These are phyloP conservation scores for Corythoichthys haematopterus DNA, from an alignment of 2,113 vertebrate species.

Conservation along the genomic window DNA sequence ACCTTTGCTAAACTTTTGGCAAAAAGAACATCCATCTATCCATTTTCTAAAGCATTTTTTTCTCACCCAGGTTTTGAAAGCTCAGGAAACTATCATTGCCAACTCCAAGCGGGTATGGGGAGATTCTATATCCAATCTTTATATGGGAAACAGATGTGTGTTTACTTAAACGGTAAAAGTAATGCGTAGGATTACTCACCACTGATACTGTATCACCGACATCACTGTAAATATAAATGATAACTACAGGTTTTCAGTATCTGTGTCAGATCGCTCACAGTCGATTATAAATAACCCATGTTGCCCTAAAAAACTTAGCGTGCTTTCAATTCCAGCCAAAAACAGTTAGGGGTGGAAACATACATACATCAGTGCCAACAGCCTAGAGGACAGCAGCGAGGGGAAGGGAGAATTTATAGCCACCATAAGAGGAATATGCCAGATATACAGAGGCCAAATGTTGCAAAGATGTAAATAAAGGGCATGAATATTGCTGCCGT, in stretches of 20 bases:
- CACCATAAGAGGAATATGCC: background rate
- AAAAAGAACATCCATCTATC: too few species aligned
- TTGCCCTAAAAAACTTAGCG: slow-evolving; percentile 41
- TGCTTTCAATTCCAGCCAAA: slow-evolving; percentile 55
- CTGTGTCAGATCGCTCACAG: slow-evolving; percentile 34
- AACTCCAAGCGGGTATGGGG: too few species aligned
- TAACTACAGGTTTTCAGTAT: background rate
- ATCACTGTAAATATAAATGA: too few species aligned
- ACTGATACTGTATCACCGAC: background rate
- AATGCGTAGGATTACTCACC: too few species aligned
- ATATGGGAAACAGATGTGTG: background rate
- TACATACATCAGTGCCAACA: slow-evolving; percentile 36
- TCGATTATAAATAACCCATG: slow-evolving; percentile 49
- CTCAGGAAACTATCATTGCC: too few species aligned
- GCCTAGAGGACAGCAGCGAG: slow-evolving; percentile 34
- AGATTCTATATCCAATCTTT: too few species aligned
- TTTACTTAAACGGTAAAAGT: too few species aligned
- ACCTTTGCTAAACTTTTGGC: too few species aligned
- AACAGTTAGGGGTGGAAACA: slow-evolving; percentile 22
- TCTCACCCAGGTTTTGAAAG: too few species aligned
- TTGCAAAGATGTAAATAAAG: slow-evolving; percentile 13
- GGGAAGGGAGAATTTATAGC: slow-evolving; percentile 4
- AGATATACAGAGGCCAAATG: slow-evolving; percentile 8
- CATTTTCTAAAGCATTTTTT: too few species aligned
- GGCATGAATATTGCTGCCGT: slow-evolving; percentile 22